Conservation (phyloP, 2,113 vertebrate species). For the Hyperoodon ampullatus region DNA sequence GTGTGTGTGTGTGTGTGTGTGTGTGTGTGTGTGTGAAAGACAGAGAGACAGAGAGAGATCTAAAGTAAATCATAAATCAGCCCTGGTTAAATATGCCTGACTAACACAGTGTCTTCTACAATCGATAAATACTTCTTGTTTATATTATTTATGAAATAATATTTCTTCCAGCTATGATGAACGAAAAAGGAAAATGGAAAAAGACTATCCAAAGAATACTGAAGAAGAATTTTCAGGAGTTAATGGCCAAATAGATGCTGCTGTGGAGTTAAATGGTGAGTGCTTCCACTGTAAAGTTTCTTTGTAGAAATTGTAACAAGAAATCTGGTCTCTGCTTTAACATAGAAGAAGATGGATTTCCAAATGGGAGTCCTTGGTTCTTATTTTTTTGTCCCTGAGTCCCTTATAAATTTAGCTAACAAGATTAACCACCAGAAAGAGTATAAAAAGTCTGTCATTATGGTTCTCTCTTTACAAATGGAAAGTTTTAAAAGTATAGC, state of each 20-base stretch:
- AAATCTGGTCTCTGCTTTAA: not conserved
- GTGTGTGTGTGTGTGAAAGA: not conserved
- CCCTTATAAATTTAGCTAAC: not conserved
- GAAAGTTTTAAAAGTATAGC: not conserved
- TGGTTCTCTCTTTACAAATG: not conserved
- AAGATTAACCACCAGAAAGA: not conserved
- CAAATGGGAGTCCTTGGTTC: not conserved
- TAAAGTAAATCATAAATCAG: not conserved
- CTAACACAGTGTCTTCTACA: not conserved
- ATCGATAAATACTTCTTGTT: not conserved
- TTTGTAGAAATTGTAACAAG: not conserved
- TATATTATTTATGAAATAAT: constrained; percentile 47
- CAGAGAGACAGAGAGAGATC: not conserved
- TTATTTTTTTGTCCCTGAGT: not conserved
- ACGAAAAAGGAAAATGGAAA: constrained; percentile 74
- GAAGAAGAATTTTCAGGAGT: constrained; percentile 79
- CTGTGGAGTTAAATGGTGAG: constrained; percentile 76
- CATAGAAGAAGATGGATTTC: not conserved
- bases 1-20: not conserved
- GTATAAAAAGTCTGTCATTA: not conserved
- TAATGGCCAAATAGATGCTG: constrained; percentile 66
- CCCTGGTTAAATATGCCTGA: not conserved
- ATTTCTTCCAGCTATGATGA: constrained; percentile 72
- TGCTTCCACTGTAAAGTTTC: not conserved
- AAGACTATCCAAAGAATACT: constrained; percentile 73